These are phyloP conservation scores for Spinibarbus caldwelli DNA, from an alignment of 2,797 vertebrate species.

Conservation along the genomic window DNA sequence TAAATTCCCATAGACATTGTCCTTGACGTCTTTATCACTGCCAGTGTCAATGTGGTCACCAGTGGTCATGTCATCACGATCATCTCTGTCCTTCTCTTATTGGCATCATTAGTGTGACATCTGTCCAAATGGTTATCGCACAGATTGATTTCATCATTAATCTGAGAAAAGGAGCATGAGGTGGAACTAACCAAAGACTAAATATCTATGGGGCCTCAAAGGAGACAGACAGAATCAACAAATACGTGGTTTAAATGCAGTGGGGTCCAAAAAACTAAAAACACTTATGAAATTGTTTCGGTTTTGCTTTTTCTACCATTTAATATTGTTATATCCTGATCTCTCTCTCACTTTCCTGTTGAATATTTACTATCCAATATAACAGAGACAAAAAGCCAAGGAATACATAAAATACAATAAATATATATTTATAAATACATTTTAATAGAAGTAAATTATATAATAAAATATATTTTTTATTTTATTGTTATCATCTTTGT, in stretches of 20 bases:
- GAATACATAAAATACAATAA: background rate
- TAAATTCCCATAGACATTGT: slow-evolving; percentile 40
- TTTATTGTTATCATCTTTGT: background rate
- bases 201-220: background rate
- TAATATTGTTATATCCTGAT: too few relatives aligned
- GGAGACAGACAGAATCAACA: slow-evolving; percentile 2
- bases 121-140: slow-evolving; percentile 50
- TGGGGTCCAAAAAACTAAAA: background rate
- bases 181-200: slow-evolving; percentile 12
- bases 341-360: background rate
- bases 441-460: too few relatives aligned
- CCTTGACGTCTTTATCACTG: slow-evolving; percentile 47
- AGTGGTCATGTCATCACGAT: slow-evolving; percentile 35
- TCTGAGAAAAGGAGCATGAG: slow-evolving; percentile 10
- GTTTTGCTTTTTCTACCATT: background rate
- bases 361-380: background rate
- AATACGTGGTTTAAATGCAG: background rate
- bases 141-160: slow-evolving; percentile 43
- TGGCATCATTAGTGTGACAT: slow-evolving; percentile 57
- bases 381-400: background rate
- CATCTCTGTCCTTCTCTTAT: slow-evolving; percentile 47
- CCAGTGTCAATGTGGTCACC: slow-evolving; percentile 55
- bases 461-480: background rate
- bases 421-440: background rate
- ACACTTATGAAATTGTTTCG: background rate